These are phyloP conservation scores for Venustoraphidia nigricollis DNA, from an alignment of 2,888 invertebrate genomes.

Conservation along the genomic window DNA sequence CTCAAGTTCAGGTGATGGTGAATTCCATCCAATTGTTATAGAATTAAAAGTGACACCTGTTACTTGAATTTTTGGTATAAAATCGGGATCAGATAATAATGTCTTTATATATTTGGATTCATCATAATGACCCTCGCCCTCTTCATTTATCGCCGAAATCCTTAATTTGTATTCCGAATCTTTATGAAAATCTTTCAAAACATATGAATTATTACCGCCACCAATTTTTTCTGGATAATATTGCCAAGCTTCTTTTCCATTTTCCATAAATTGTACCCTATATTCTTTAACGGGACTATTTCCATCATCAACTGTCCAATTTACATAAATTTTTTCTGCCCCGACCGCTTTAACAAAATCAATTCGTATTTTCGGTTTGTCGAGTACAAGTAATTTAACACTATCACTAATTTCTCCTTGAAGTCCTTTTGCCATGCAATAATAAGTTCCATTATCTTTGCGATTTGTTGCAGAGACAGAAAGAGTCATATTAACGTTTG, in stretches of 20 bases:
- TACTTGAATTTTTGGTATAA: conserved; percentile 62
- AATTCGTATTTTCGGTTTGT: conserved; percentile 53
- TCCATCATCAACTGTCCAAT: conserved; percentile 67
- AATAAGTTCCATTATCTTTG: conserved; percentile 60
- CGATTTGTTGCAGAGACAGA: conserved; percentile 39
- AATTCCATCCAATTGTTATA: conserved; percentile 67
- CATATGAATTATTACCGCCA: conserved; percentile 48
- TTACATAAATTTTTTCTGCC: conserved; percentile 56
- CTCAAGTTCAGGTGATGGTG: conserved; percentile 45
- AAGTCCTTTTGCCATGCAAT: conserved; percentile 30
- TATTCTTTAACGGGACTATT: conserved; percentile 50
- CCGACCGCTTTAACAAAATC: conserved; percentile 62
- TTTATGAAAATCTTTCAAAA: conserved; percentile 47
- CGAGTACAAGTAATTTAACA: conserved; percentile 40
- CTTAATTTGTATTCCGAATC: conserved; percentile 50
- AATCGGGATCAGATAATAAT: conserved; percentile 55
- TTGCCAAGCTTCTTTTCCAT: conserved; percentile 35
- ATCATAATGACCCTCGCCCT: conserved; percentile 40
- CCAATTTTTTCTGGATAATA: conserved; percentile 44
- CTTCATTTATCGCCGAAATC: conserved; percentile 48
- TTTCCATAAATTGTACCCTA: conserved; percentile 35
- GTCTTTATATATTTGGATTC: conserved; percentile 39
- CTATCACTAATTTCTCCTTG: conserved; percentile 19
- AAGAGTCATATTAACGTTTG: conserved; percentile 40
- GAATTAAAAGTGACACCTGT: conserved; percentile 55